Conservation (phyloP, 2,797 vertebrate genomes). For the Ptychobarbus kaznakovi region DNA sequence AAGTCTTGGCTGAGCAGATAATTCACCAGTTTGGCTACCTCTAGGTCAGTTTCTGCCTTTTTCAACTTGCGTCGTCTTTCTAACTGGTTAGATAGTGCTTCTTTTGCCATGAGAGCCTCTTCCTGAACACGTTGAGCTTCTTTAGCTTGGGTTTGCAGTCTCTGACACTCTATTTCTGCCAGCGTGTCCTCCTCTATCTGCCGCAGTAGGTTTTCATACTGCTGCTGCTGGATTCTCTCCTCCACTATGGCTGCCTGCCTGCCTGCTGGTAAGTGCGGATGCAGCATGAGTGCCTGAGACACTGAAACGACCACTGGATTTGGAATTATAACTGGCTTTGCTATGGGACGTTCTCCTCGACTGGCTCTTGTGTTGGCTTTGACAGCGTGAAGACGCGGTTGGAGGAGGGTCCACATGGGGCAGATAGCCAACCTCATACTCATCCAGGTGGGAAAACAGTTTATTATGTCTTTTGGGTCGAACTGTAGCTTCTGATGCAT, state of each 20-base stretch:
- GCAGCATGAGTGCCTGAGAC: not conserved
- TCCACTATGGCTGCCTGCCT: conserved; percentile 15
- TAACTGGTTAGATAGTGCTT: not conserved
- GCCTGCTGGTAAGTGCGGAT: not conserved
- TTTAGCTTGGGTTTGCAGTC: not conserved
- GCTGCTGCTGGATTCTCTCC: not conserved
- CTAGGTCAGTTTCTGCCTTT: not conserved
- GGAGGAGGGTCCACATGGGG: not conserved
- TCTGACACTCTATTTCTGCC: not conserved
- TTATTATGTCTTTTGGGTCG: not conserved
- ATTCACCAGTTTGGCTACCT: conserved; percentile 3
- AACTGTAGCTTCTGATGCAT: not conserved
- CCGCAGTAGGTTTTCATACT: not conserved
- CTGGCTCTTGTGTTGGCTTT: not conserved
- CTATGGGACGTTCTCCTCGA: not conserved
- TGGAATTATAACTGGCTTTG: not conserved
- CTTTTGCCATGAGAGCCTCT: not conserved
- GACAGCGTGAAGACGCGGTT: not conserved
- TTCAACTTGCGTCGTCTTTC: not conserved
- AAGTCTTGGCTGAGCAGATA: not conserved
- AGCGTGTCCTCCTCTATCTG: conserved; percentile 1
- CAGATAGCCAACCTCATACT: conserved; percentile 2
- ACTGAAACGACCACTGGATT: not conserved
- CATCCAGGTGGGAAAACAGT: not conserved
- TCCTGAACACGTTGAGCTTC: not conserved